Base-by-base conservation (phyloP, 2,888 invertebrate genomes). In the Byasa hedistus region DNA sequence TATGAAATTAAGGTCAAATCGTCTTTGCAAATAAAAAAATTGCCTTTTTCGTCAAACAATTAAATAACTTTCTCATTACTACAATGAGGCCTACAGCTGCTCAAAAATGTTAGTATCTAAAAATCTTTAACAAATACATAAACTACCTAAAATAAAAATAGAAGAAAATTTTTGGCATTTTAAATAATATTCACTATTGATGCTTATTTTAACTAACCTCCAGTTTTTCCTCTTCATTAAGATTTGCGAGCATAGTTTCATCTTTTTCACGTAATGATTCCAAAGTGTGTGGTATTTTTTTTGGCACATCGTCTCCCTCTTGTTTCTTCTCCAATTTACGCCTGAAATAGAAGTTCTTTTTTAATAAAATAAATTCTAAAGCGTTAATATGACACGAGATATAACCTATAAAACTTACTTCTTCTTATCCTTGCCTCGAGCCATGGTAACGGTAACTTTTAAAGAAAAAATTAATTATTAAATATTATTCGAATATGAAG, bases 191-290 rank as follows among this genome's bases (percentile, higher is more conserved):
- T 32, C 10, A 1, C 8, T 32, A 10, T 10, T 32, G 32, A 32
- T 32, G 10, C 1, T 32, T 32, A 32, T 32, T 32, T 32, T 32
- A 10, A 32, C 88, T 86, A 70, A 96, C 88, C 82, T 96, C 95
- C 75, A 94, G 94, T 73, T 96, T 95, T 70, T 95, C 97, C 62
- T 96, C 96, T 2, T 94, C 94, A 66, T 97, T 96, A 19, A 94
- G 88, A 78, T 96, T 95, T 2, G 93, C 94, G 22, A 97, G 92
- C 80, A 95, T 95, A 0, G 99, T 99, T 80, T 96, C 98, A 93
- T 99, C 99, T 75, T 95, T 95, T 79, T 97, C 97, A 66, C 99
- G 93, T 69, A 97, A 94, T 73, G 95, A 97, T 85, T 99, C 99
- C 76, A 99, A 94, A 0, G 99, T 99, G 80, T 97, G 96, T 0